A percentile compares a stretch with the other conserved stretches of the same genome.
Conservation (phyloP, 92 coral and sea anemone species). For the Micromussa lordhowensis region DNA sequence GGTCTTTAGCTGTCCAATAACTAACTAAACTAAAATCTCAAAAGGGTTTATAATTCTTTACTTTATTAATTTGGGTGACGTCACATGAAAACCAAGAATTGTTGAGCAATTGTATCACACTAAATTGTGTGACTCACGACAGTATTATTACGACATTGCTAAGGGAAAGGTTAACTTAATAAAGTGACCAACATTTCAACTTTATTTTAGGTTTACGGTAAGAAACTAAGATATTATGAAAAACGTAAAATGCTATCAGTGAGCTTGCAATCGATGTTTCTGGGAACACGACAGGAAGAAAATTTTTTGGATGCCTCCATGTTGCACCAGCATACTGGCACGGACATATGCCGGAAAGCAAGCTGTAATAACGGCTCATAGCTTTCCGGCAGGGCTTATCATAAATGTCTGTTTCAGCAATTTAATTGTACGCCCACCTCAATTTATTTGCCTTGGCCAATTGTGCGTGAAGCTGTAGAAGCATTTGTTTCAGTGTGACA, state of each 20-base stretch:
- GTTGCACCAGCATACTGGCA: background rate
- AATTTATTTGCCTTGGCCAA: background rate
- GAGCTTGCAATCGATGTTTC: background rate
- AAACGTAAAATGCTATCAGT: background rate
- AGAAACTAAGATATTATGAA: too few species aligned
- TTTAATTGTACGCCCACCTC: background rate
- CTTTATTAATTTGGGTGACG: too few species aligned
- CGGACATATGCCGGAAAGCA: background rate
- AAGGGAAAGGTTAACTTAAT: too few species aligned
- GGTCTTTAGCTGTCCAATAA: too few species aligned
- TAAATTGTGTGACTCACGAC: too few species aligned
- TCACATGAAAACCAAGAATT: too few species aligned
- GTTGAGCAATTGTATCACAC: too few species aligned
- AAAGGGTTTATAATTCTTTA: too few species aligned
- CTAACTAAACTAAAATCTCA: too few species aligned
- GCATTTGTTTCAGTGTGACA: background rate
- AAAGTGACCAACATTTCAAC: too few species aligned
- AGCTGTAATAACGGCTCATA: background rate
- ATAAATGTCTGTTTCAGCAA: background rate
- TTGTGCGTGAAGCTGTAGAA: background rate
- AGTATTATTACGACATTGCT: too few species aligned
- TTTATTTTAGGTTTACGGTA: too few species aligned
- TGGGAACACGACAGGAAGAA: slow-evolving; percentile 1
- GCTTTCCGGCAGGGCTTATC: background rate
- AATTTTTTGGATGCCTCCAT: background rate